These are phyloP conservation scores for Zaprionus davidi DNA, from an alignment of 1,140 invertebrate species.

Conservation along the genomic window DNA sequence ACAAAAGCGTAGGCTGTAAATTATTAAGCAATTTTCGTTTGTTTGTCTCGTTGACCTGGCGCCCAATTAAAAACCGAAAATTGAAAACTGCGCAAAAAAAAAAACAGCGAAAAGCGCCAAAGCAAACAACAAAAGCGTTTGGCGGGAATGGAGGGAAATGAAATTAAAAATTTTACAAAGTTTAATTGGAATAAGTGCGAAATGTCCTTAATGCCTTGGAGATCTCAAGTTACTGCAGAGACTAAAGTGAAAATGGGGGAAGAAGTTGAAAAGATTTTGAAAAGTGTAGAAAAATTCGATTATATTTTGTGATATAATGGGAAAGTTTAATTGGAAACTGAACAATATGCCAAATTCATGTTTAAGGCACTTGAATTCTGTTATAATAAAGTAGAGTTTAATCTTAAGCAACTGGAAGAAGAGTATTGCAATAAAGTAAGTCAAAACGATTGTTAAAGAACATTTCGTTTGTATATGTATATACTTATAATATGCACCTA, in stretches of 20 bases:
- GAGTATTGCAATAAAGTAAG: too few relatives aligned
- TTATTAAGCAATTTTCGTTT: constrained; percentile 62
- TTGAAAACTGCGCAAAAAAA: constrained; percentile 47
- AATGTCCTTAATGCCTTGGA: neutral
- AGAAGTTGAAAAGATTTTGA: neutral
- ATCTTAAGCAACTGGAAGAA: too few relatives aligned
- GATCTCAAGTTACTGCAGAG: neutral
- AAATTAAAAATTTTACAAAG: constrained; percentile 9
- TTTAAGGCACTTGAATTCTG: too few relatives aligned
- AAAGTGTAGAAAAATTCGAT: neutral
- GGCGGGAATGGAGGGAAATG: neutral
- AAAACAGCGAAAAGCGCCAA: constrained; percentile 2
- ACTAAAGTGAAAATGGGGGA: neutral
- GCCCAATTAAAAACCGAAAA: constrained; percentile 65
- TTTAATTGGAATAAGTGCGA: constrained; percentile 11
- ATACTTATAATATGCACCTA: too few relatives aligned
- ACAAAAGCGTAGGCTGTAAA: constrained; percentile 42
- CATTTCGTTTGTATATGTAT: too few relatives aligned
- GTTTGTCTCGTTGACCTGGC: constrained; percentile 56
- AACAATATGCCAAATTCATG: too few relatives aligned
- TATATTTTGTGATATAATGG: neutral
- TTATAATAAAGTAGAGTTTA: too few relatives aligned
- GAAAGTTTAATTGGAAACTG: too few relatives aligned
- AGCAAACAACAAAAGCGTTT: constrained; percentile 14
- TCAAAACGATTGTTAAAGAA: too few relatives aligned